A percentile compares a stretch with the other conserved stretches of the same genome.
phyloP scores from a whole-genome alignment of 2,888 invertebrate species.

The Hedychridium roseum region DNA sequence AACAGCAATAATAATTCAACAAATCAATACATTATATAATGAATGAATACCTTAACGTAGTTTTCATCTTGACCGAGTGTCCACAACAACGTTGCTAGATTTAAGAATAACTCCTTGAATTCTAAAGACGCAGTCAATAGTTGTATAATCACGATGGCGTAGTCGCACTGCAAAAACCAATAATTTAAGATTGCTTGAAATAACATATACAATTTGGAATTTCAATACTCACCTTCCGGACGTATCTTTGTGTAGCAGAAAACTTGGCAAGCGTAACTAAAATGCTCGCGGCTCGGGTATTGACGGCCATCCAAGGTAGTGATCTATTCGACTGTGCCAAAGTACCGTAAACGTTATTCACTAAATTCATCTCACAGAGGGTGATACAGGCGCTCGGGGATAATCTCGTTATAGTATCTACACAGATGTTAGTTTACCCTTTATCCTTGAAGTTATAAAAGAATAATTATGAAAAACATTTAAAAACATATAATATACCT shows the following conservation, averaged over 20 bases:
- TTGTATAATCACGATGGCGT: constrained; percentile 70
- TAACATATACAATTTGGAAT: not conserved
- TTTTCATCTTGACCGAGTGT: constrained; percentile 40
- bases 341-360: constrained; percentile 59
- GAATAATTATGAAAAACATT: not conserved
- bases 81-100: constrained; percentile 51
- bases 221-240: constrained; percentile 67
- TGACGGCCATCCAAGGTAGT: constrained; percentile 69
- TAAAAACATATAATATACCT: constrained; percentile 48
- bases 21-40: too few relatives aligned
- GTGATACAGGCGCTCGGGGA: constrained; percentile 53
- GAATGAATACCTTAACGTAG: constrained; percentile 37
- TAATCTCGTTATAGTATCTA: constrained; percentile 63
- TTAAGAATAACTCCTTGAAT: constrained; percentile 40
- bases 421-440: not conserved
- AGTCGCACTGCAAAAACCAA: constrained; percentile 64
- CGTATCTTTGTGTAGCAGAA: constrained; percentile 68
- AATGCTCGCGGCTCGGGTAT: constrained; percentile 67
- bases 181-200: constrained; percentile 7
- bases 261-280: constrained; percentile 75
- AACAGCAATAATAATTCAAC: too few relatives aligned
- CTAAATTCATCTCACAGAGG: constrained; percentile 54
- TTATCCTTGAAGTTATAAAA: not conserved
- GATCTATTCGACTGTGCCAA: constrained; percentile 67
- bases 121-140: constrained; percentile 64